Evolutionary conservation across 2,888 invertebrate genomes (phyloP).

Genomic region (Caenorhabditis sulstoni): DNA sequence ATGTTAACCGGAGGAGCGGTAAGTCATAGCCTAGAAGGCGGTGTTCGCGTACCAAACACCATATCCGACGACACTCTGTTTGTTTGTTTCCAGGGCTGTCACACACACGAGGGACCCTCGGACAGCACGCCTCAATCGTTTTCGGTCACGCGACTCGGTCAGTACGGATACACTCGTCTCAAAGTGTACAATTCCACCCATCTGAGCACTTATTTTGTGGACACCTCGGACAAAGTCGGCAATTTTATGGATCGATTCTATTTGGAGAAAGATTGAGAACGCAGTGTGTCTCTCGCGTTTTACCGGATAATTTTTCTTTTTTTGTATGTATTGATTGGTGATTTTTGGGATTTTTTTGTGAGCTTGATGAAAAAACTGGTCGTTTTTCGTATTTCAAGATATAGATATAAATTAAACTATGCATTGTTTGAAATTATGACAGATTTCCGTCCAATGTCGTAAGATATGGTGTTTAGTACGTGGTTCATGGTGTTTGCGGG

Average conservation of each 20-base stretch:
- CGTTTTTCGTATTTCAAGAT: too few species aligned
- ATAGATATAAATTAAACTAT: not conserved
- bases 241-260: conserved; percentile 42
- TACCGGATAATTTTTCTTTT: not conserved
- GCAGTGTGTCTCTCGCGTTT: not conserved
- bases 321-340: too few species aligned
- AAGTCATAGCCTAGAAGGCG: too few species aligned
- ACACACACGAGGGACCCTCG: conserved; percentile 42
- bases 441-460: too few species aligned
- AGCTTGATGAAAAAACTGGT: too few species aligned
- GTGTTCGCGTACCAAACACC: too few species aligned
- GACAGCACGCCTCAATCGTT: conserved; percentile 52
- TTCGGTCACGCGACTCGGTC: conserved; percentile 51
- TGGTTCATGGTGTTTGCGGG: too few species aligned
- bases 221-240: conserved; percentile 54
- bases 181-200: conserved; percentile 47
- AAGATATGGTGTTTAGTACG: too few species aligned
- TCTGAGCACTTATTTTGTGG: conserved; percentile 58
- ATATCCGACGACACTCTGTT: too few species aligned
- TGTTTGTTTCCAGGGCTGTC: too few species aligned
- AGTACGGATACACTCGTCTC: conserved; percentile 61
- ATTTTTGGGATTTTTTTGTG: too few species aligned
- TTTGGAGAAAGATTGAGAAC: conserved; percentile 41
- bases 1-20: conserved; percentile 64
- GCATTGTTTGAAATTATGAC: too few species aligned